These are phyloP conservation scores for Latrodectus elegans DNA, from an alignment of 2,888 invertebrate genomes.

Conservation along the genomic window DNA sequence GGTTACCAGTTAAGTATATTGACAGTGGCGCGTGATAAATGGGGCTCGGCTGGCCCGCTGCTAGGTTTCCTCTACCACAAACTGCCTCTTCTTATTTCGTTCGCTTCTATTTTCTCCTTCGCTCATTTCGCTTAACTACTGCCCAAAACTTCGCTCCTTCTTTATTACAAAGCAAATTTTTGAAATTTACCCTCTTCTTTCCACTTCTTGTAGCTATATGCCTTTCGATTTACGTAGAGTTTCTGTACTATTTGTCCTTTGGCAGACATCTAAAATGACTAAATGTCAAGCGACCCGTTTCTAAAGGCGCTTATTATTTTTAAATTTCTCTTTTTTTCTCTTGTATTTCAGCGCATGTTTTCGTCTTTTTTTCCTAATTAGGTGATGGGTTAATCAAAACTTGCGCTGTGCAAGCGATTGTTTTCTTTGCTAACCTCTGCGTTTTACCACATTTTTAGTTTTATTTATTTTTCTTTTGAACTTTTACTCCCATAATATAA, in stretches of 20 bases:
- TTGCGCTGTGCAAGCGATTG: conserved; percentile 23
- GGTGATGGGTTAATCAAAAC: conserved; percentile 53
- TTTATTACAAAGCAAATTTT: conserved; percentile 59
- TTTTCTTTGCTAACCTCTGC: conserved; percentile 8
- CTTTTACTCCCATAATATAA: too few species aligned
- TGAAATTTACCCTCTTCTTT: conserved; percentile 51
- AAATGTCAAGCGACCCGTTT: conserved; percentile 49
- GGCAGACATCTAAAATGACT: conserved; percentile 41
- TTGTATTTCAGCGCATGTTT: not conserved
- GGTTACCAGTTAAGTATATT: conserved; percentile 64
- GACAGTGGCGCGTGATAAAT: conserved; percentile 68
- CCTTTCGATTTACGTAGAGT: conserved; percentile 44
- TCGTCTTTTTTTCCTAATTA: conserved; percentile 29
- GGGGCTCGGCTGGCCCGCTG: conserved; percentile 63
- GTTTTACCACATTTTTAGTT: not conserved
- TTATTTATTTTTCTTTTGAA: not conserved
- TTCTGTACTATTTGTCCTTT: conserved; percentile 59
- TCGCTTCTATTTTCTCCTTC: conserved; percentile 61
- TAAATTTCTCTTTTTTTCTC: conserved; percentile 7
- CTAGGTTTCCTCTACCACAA: conserved; percentile 63
- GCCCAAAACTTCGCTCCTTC: conserved; percentile 61
- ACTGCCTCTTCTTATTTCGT: conserved; percentile 59
- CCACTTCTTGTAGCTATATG: conserved; percentile 18
- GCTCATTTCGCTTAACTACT: conserved; percentile 63
- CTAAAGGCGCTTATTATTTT: conserved; percentile 3